Percentiles rank a stretch among this genome's conserved stretches.
Conservation (phyloP, 1,140 invertebrate genomes). For the Ectropis grisescens region DNA sequence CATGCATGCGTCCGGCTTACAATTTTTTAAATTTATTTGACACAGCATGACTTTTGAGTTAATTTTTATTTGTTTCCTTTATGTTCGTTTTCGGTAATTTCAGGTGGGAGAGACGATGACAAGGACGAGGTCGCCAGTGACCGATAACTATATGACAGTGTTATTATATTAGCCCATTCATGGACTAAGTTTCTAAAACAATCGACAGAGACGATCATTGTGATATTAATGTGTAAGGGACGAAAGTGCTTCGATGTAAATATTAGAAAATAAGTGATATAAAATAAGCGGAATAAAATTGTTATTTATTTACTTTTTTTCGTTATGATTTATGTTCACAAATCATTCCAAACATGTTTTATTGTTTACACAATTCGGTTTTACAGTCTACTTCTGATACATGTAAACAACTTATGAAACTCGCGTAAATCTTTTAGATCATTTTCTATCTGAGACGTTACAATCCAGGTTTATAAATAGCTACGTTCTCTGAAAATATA, state of each 20-base stretch:
- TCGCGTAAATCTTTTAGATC: too few relatives aligned
- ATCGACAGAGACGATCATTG: slow-evolving; percentile 62
- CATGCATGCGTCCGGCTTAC: too few relatives aligned
- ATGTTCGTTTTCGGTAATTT: slow-evolving; percentile 55
- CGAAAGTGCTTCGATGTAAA: slow-evolving; percentile 48
- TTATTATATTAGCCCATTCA: slow-evolving; percentile 27
- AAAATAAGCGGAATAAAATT: slow-evolving; percentile 40
- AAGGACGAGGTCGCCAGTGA: slow-evolving; percentile 53
- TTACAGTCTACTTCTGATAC: too few relatives aligned
- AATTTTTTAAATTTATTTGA: slow-evolving; percentile 13
- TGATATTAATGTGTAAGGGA: slow-evolving; percentile 60
- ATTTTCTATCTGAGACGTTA: too few relatives aligned
- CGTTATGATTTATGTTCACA: slow-evolving; percentile 25
- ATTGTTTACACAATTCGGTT: too few relatives aligned
- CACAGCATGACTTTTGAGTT: slow-evolving; percentile 18
- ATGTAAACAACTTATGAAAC: too few relatives aligned
- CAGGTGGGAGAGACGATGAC: slow-evolving; percentile 62
- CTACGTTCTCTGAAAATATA: too few relatives aligned
- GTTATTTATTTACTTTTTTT: slow-evolving; percentile 40
- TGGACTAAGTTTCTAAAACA: slow-evolving; percentile 23
- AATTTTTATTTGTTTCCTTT: slow-evolving; percentile 39
- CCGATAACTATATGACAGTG: slow-evolving; percentile 46
- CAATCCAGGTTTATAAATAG: too few relatives aligned
- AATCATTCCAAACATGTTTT: too few relatives aligned
- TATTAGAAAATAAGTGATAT: slow-evolving; percentile 49